phyloP scores from a whole-genome alignment of 2,113 vertebrate genomes.

The Coptodon bakossiorum region DNA sequence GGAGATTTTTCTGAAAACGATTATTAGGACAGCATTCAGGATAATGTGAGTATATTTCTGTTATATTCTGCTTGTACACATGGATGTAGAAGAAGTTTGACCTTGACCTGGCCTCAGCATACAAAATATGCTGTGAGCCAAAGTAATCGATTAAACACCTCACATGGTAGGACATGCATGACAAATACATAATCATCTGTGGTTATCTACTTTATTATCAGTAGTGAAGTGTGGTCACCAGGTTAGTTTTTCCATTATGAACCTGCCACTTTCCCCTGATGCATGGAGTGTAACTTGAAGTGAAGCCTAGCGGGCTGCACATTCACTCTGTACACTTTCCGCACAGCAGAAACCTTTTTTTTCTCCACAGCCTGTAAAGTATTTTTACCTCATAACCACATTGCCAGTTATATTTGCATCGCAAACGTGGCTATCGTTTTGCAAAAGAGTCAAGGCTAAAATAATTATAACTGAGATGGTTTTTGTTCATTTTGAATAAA shows the following conservation, averaged over 20 bases:
- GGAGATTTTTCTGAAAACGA: constrained; percentile 17
- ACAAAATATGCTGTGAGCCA: not conserved
- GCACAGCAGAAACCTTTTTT: constrained; percentile 9
- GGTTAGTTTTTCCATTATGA: constrained; percentile 68
- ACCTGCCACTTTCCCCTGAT: constrained; percentile 63
- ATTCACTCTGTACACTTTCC: not conserved
- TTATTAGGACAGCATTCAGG: not conserved
- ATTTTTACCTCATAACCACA: constrained; percentile 25
- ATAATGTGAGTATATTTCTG: not conserved
- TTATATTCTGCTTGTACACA: not conserved
- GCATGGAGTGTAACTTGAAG: constrained; percentile 64
- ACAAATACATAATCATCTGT: constrained; percentile 1
- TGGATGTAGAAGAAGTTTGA: not conserved
- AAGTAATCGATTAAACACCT: not conserved
- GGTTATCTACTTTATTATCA: constrained; percentile 47
- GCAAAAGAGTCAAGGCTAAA: not conserved
- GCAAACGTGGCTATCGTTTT: not conserved
- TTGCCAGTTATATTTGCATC: not conserved
- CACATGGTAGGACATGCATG: constrained; percentile 24
- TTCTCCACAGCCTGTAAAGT: not conserved
- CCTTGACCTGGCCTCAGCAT: not conserved
- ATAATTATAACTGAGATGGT: not conserved
- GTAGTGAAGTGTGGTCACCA: constrained; percentile 53
- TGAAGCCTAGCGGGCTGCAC: constrained; percentile 7
- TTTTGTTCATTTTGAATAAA: not conserved